These are phyloP conservation scores for Macropis europaea DNA, from an alignment of 2,888 invertebrate genomes.

Conservation along the genomic window DNA sequence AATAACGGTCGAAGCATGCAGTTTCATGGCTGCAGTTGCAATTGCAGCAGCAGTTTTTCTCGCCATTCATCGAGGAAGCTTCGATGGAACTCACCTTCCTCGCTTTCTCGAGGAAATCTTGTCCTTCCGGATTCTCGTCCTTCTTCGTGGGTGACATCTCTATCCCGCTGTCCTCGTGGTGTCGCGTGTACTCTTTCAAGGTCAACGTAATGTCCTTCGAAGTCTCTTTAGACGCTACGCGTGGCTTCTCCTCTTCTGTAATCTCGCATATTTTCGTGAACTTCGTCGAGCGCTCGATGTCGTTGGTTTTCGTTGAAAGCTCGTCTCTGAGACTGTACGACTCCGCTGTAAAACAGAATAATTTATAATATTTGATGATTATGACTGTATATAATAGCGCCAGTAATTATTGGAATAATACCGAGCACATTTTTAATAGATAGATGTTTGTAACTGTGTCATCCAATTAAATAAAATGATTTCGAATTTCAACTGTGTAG, in stretches of 20 bases:
- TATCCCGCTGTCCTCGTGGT: conserved; percentile 69
- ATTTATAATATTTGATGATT: neutral
- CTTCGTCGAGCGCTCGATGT: conserved; percentile 34
- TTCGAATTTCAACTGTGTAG: no score
- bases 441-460: no score
- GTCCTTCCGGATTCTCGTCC: conserved; percentile 70
- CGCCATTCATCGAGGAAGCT: conserved; percentile 38
- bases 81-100: conserved; percentile 81
- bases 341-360: conserved; percentile 13
- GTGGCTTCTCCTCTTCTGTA: conserved; percentile 32
- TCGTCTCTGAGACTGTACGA: conserved; percentile 28
- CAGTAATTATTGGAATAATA: no score
- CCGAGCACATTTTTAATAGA: no score
- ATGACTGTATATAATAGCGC: no score
- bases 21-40: conserved; percentile 40
- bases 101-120: conserved; percentile 77
- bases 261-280: conserved; percentile 40
- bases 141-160: conserved; percentile 67
- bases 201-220: conserved; percentile 46
- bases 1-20: conserved; percentile 38
- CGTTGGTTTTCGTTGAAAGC: conserved; percentile 21
- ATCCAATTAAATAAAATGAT: no score
- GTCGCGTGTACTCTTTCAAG: conserved; percentile 52
- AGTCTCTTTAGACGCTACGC: conserved; percentile 29
- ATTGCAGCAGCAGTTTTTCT: conserved; percentile 37